Evolutionary conservation across 2,888 invertebrate species (phyloP).

Genomic region (Crepidodera aurea): DNA sequence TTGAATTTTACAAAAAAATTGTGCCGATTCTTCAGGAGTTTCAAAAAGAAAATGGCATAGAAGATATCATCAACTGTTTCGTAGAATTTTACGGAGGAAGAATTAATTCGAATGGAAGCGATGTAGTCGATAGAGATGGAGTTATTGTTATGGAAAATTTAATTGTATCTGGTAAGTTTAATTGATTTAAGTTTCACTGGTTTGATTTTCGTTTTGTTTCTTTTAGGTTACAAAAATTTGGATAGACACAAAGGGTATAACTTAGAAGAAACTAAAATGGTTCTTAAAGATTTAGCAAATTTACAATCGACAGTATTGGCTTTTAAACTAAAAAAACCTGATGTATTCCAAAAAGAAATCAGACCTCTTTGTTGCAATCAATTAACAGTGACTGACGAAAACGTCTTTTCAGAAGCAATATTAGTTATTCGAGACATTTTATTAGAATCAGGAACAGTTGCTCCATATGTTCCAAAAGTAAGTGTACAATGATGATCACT

Average conservation of each 20-base stretch:
- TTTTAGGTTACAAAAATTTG: conserved; percentile 58
- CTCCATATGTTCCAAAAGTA: conserved; percentile 10
- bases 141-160: conserved; percentile 65
- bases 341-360: conserved; percentile 52
- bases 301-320: conserved; percentile 66
- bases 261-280: conserved; percentile 58
- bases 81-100: conserved; percentile 61
- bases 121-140: conserved; percentile 62
- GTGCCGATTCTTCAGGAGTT: conserved; percentile 59
- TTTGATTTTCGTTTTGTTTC: too few relatives aligned
- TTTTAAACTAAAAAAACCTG: conserved; percentile 59
- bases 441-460: conserved; percentile 8
- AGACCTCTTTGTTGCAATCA: conserved; percentile 43
- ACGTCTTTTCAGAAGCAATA: background rate
- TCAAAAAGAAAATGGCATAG: conserved; percentile 58
- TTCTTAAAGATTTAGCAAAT: conserved; percentile 61
- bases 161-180: conserved; percentile 44
- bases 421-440: background rate
- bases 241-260: conserved; percentile 61
- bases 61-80: conserved; percentile 57
- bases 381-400: conserved; percentile 39
- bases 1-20: conserved; percentile 61
- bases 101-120: conserved; percentile 33
- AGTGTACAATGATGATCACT: too few relatives aligned
- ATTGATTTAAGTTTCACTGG: background rate